These are phyloP conservation scores for Trachelus tabidus DNA, from an alignment of 2,888 invertebrate genomes.

Conservation along the genomic window DNA sequence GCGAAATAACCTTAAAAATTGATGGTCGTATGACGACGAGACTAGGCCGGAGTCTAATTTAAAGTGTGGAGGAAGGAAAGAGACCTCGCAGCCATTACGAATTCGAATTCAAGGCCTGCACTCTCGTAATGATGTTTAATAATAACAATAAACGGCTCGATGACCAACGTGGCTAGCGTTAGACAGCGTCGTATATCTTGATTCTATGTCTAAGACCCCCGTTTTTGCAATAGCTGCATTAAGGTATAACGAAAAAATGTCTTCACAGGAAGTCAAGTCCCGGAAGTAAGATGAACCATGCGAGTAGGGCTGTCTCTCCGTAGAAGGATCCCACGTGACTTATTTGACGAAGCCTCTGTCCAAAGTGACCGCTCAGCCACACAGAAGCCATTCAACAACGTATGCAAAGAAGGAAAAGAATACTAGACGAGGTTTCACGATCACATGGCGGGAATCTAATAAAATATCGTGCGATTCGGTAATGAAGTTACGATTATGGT, in stretches of 20 bases:
- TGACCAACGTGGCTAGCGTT: not conserved
- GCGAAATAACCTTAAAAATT: not conserved
- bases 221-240: not conserved
- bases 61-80: not conserved
- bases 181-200: not conserved
- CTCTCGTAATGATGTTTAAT: not conserved
- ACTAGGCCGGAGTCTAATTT: not conserved
- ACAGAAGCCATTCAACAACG: slow-evolving; percentile 43
- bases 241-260: not conserved
- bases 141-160: not conserved
- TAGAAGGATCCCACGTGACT: slow-evolving; percentile 18
- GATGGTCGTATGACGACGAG: not conserved
- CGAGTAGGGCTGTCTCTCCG: not conserved
- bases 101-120: not conserved
- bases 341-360: slow-evolving; percentile 20
- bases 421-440: slow-evolving; percentile 46
- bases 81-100: not conserved
- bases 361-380: slow-evolving; percentile 6
- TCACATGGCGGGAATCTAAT: slow-evolving; percentile 41
- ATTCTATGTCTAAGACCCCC: not conserved
- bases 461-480: slow-evolving; percentile 43
- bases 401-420: slow-evolving; percentile 25
- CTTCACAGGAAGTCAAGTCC: not conserved
- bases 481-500: slow-evolving; percentile 13
- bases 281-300: not conserved